phyloP scores from a whole-genome alignment of 2,113 vertebrate genomes.

The Psophia crepitans region DNA sequence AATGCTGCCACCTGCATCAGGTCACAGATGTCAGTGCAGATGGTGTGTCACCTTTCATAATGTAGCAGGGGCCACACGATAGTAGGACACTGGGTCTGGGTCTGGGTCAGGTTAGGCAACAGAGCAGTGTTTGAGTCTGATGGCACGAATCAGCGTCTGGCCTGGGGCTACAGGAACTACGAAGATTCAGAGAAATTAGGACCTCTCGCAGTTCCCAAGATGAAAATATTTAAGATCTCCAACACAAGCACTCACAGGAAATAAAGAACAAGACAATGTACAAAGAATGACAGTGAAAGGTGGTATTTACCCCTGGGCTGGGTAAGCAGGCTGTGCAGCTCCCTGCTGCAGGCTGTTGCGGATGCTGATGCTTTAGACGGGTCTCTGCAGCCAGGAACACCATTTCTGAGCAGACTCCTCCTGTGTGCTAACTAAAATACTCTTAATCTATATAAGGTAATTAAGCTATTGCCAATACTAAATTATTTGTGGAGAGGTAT shows the following conservation, averaged over 20 bases:
- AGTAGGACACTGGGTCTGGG: background rate
- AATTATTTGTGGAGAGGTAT: background rate
- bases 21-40: constrained; percentile 4
- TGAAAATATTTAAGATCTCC: background rate
- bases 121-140: background rate
- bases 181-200: background rate
- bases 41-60: background rate
- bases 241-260: background rate
- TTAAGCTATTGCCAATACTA: background rate
- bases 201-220: background rate
- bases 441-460: background rate
- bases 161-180: background rate
- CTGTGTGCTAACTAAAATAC: background rate
- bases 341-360: background rate
- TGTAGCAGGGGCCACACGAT: background rate
- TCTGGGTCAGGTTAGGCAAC: constrained; percentile 17
- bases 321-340: background rate
- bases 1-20: background rate
- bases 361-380: background rate
- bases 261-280: background rate
- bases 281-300: background rate
- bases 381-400: background rate
- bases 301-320: background rate
- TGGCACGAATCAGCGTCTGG: background rate
- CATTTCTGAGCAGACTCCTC: background rate